Evolutionary conservation across 2,888 invertebrate genomes (phyloP).

Genomic region (Brenthis hecate): DNA sequence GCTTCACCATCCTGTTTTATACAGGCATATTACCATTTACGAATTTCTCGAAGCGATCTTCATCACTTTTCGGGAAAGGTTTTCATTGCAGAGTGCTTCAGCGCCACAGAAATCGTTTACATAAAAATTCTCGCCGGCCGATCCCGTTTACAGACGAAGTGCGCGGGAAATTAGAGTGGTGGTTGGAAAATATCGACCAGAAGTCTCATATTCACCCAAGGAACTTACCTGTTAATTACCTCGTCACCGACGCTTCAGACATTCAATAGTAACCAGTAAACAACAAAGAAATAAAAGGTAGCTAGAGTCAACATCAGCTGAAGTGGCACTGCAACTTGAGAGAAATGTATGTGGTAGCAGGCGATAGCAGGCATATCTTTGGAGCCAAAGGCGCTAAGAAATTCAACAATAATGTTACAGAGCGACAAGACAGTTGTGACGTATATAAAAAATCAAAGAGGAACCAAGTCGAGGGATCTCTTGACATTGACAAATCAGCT

Average conservation of each 20-base stretch:
- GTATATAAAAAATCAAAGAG: slow-evolving; percentile 37
- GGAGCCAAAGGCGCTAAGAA: slow-evolving; percentile 4
- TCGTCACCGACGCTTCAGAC: not conserved
- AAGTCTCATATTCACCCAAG: slow-evolving; percentile 16
- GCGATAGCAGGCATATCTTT: slow-evolving; percentile 27
- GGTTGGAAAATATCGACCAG: slow-evolving; percentile 1
- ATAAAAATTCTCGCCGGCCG: too few relatives aligned
- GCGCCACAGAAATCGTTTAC: slow-evolving; percentile 1
- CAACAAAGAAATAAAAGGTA: slow-evolving; percentile 21
- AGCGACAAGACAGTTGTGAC: slow-evolving; percentile 44
- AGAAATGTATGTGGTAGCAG: slow-evolving; percentile 37
- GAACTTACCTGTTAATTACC: slow-evolving; percentile 9
- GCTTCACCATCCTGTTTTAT: slow-evolving; percentile 1
- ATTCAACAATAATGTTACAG: slow-evolving; percentile 36
- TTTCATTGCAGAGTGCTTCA: slow-evolving; percentile 36
- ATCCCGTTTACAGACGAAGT: too few relatives aligned
- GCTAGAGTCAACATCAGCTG: slow-evolving; percentile 24
- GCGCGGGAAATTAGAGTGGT: slow-evolving; percentile 5
- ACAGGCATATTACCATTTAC: slow-evolving; percentile 37
- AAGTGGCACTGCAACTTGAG: slow-evolving; percentile 38
- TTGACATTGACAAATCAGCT: too few relatives aligned
- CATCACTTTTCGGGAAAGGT: slow-evolving; percentile 36
- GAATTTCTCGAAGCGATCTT: slow-evolving; percentile 32
- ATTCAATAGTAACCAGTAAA: slow-evolving; percentile 25
- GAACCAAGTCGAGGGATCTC: too few relatives aligned